phyloP scores from a whole-genome alignment of 1,140 invertebrate genomes.

The Tetraneura akinire region DNA sequence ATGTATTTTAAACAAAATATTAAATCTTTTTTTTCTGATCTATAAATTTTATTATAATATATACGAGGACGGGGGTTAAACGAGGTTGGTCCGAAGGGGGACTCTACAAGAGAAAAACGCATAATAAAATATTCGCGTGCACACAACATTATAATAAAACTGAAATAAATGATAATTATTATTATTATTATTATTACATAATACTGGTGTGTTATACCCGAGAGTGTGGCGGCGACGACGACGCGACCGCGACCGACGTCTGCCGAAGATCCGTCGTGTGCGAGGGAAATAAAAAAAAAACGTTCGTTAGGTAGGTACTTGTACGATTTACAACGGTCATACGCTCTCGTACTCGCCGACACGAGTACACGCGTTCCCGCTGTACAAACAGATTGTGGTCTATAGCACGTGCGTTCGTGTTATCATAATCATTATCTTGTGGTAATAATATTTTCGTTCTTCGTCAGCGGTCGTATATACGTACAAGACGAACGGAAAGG shows the following conservation, averaged over 20 bases:
- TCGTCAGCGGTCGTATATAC: too few relatives aligned
- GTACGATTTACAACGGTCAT: neutral
- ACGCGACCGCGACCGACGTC: conserved; percentile 24
- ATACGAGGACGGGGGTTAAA: too few relatives aligned
- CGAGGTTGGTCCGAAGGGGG: too few relatives aligned
- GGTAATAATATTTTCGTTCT: neutral
- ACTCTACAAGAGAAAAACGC: too few relatives aligned
- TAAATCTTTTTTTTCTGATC: too few relatives aligned
- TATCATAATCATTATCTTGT: conserved; percentile 5
- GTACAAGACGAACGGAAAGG: too few relatives aligned
- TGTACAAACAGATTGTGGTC: conserved; percentile 3
- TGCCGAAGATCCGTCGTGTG: conserved; percentile 2
- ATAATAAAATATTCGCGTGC: too few relatives aligned
- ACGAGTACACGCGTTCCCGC: conserved; percentile 40
- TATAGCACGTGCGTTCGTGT: conserved; percentile 36
- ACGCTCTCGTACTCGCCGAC: conserved; percentile 34
- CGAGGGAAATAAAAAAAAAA: conserved; percentile 38
- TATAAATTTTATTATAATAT: too few relatives aligned
- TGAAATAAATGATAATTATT: neutral
- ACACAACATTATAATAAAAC: neutral
- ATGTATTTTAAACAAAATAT: too few relatives aligned
- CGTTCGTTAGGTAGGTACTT: conserved; percentile 1
- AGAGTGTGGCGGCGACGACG: neutral
- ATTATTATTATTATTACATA: conserved; percentile 8
- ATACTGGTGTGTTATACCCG: conserved; percentile 1